These are phyloP conservation scores for Bovichtus variegatus DNA, from an alignment of 2,797 vertebrate species.

Conservation along the genomic window DNA sequence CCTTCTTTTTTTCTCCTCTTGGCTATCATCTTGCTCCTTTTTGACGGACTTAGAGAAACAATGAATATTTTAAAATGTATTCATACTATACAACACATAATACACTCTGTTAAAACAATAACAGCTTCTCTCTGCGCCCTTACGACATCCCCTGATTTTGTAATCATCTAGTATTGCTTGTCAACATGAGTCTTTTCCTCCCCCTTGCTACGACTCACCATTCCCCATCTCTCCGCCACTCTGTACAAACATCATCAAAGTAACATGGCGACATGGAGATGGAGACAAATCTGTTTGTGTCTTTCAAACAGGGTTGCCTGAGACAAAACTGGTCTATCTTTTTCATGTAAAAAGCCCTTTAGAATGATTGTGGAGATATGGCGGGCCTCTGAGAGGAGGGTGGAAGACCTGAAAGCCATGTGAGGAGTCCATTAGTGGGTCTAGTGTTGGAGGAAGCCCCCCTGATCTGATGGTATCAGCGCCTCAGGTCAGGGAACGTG, in stretches of 20 bases:
- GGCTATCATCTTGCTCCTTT: background rate
- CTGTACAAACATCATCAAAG: slow-evolving; percentile 7
- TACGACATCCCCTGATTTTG: background rate
- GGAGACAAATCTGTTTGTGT: slow-evolving; percentile 26
- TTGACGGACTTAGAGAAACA: background rate
- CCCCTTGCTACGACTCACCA: background rate
- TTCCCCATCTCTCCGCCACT: slow-evolving; percentile 4
- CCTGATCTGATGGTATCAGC: slow-evolving; percentile 79
- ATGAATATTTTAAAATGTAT: background rate
- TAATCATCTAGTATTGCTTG: background rate
- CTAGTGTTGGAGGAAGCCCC: slow-evolving; percentile 71
- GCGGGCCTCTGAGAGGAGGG: slow-evolving; percentile 47
- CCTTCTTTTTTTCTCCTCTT: background rate
- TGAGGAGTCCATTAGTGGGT: slow-evolving; percentile 74
- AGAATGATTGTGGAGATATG: slow-evolving; percentile 69
- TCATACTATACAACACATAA: too few species aligned
- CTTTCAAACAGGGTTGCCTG: slow-evolving; percentile 14
- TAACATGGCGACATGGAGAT: slow-evolving; percentile 17
- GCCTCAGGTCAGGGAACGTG: slow-evolving; percentile 63
- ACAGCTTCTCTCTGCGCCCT: background rate
- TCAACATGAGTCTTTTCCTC: background rate
- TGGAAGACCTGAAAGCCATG: slow-evolving; percentile 64
- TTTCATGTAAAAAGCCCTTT: slow-evolving; percentile 50
- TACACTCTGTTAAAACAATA: background rate
- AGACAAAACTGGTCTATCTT: slow-evolving; percentile 27